Conservation (phyloP, 2,113 vertebrate genomes). For the Cranoglanis bouderius region DNA sequence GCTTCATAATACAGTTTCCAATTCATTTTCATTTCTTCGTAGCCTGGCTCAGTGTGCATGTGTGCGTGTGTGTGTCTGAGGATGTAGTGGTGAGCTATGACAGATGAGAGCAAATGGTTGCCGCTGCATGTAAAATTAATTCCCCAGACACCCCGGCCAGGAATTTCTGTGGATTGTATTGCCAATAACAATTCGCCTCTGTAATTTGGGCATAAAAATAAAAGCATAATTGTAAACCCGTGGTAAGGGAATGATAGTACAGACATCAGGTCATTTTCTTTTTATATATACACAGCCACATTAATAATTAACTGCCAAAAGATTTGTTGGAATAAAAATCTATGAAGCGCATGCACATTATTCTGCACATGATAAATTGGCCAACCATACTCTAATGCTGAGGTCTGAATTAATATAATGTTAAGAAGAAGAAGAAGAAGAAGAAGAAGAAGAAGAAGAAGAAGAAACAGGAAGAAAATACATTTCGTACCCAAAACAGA, state of each 20-base stretch:
- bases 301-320: conserved; percentile 47
- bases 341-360: not conserved
- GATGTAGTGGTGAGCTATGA: conserved; percentile 44
- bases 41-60: conserved; percentile 28
- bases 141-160: conserved; percentile 38
- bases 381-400: conserved; percentile 12
- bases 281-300: conserved; percentile 30
- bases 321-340: conserved; percentile 31
- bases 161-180: conserved; percentile 47
- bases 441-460: not conserved
- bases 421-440: not conserved
- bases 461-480: not conserved
- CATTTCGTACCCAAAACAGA: not conserved
- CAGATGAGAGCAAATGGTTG: conserved; percentile 51
- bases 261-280: conserved; percentile 35
- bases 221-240: conserved; percentile 51
- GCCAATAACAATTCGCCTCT: conserved; percentile 46
- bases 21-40: conserved; percentile 51
- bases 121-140: conserved; percentile 54
- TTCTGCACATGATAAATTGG: conserved; percentile 14
- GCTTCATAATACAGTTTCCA: conserved; percentile 46
- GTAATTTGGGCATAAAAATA: conserved; percentile 57
- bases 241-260: conserved; percentile 36
- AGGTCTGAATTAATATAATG: not conserved
- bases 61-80: conserved; percentile 17